Percentiles rank a stretch among this genome's conserved stretches.
These are phyloP conservation scores for Halocynthia aurantium DNA, from an alignment of 23 tunicate species.

Conservation along the genomic window DNA sequence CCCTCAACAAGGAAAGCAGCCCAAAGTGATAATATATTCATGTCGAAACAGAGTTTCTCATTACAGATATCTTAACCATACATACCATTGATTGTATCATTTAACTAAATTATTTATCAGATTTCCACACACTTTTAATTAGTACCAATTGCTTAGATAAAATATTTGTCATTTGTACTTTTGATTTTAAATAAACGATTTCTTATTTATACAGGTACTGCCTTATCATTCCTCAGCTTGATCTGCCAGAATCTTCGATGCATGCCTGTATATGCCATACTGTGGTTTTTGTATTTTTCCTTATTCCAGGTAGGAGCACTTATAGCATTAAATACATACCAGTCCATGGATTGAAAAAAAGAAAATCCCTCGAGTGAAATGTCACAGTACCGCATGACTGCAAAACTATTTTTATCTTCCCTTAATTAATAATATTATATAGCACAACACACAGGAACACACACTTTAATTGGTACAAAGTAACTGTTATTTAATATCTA, in stretches of 20 bases:
- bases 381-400: too few relatives aligned
- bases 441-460: too few relatives aligned
- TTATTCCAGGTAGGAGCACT: slow-evolving; percentile 51
- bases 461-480: too few relatives aligned
- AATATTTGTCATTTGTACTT: not conserved
- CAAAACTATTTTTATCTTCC: too few relatives aligned
- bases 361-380: too few relatives aligned
- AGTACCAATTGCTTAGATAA: not conserved
- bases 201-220: slow-evolving; percentile 36
- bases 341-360: too few relatives aligned
- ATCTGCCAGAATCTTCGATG: slow-evolving; percentile 30
- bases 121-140: not conserved
- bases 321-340: too few relatives aligned
- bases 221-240: slow-evolving; percentile 43
- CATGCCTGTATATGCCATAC: slow-evolving; percentile 23
- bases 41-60: too few relatives aligned
- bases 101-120: not conserved
- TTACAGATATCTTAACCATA: too few relatives aligned
- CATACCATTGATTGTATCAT: not conserved
- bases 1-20: too few relatives aligned
- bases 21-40: too few relatives aligned
- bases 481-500: not conserved
- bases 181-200: not conserved
- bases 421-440: too few relatives aligned
- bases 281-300: slow-evolving; percentile 74